Evolutionary conservation across 2,888 invertebrate genomes (phyloP), one percentile per base, ranked within the genome.

Genomic region (Cactoblastis cactorum): DNA sequence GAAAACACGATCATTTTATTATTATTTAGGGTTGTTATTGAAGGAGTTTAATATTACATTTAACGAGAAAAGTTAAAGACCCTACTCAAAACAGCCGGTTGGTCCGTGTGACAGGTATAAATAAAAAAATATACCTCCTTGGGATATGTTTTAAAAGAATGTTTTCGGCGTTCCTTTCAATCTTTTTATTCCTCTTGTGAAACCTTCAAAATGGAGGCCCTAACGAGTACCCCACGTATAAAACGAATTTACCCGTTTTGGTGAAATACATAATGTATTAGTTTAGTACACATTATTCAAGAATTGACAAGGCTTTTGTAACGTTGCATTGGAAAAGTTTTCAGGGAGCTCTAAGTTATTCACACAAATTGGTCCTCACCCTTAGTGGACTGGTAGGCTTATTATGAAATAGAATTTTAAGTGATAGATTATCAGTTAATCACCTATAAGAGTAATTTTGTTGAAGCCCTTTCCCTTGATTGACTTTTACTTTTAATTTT

Each of bases 181-280:
- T 43, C 15, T 32, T 9, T 43, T 28, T 43, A 43, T 43, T 32
- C 11, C 28, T 17, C 11, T 15, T 9, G 12, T 5, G 24, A 41
- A 41, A 41, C 43, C 43, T 28, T 43, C 43, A 43, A 43, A 43
- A 43, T 43, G 28, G 43, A 17, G 28, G 28, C 43, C 15, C 43
- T 43, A 43, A 43, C 43, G 43, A 17, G 43, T 43, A 19, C 11
- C 43, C 15, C 12, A 11, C 22, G 41, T 43, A 43, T 32, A 43
- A 43, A 32, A 43, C 28, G 11, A 43, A 28, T 24, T 43, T 28
- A 28, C 28, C 43, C 28, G 43, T 17, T 17, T 32, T 28, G 43
- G 28, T 28, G 17, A 43, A 43, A 43, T 43, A 32, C 43, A 43
- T 32, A 28, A 43, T 43, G 43, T 43, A 43, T 43, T 28, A 43